A percentile compares a stretch with the other conserved stretches of the same genome.
Conservation (phyloP, 2,888 invertebrate species). For the Chouioia cunea region DNA sequence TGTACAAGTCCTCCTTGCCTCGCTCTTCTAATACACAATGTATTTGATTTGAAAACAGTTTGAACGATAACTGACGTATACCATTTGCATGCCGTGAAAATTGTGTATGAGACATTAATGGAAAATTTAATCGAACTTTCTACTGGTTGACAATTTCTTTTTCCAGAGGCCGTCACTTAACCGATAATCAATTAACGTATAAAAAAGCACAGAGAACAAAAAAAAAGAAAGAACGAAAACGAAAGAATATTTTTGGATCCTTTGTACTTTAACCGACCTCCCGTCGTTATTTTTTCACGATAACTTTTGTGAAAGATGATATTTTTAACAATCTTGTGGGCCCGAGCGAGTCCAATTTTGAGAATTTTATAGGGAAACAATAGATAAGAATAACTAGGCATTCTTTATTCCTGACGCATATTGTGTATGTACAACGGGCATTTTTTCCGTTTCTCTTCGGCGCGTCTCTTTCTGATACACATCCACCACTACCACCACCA, state of each 20-base stretch:
- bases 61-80: conserved; percentile 3
- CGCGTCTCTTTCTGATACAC: conserved; percentile 22
- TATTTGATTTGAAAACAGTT: conserved; percentile 16
- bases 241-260: too few species aligned
- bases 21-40: conserved; percentile 17
- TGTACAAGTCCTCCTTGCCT: conserved; percentile 17
- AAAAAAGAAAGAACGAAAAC: too few species aligned
- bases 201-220: too few species aligned
- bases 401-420: conserved; percentile 12
- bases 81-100: conserved; percentile 15
- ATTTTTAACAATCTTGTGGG: conserved; percentile 12
- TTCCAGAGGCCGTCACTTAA: conserved; percentile 38
- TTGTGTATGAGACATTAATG: neutral
- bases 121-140: conserved; percentile 16
- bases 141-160: conserved; percentile 36
- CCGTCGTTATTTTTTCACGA: too few species aligned
- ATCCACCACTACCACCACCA: conserved; percentile 22
- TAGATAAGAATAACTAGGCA: conserved; percentile 32
- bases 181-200: conserved; percentile 13
- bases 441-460: conserved; percentile 38
- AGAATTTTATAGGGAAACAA: conserved; percentile 33
- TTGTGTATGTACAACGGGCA: conserved; percentile 38
- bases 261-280: too few species aligned
- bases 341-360: neutral
- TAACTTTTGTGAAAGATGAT: too few species aligned